Conservation (phyloP, 2,113 vertebrate genomes). For the Thunnus thynnus region DNA sequence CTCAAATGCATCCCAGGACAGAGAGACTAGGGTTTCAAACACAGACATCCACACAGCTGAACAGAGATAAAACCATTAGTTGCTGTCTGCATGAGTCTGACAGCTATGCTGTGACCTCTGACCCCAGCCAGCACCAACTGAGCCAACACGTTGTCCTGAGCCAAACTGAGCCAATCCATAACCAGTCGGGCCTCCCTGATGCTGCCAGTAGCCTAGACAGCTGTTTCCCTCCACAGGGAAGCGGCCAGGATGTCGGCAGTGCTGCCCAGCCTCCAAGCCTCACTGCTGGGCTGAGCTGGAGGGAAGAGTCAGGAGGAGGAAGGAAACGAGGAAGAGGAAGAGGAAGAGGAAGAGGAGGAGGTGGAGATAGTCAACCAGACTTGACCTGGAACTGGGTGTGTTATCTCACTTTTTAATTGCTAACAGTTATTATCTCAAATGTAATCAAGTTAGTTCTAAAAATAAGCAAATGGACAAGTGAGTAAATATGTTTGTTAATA, state of each 20-base stretch:
- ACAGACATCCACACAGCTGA: slow-evolving; percentile 1
- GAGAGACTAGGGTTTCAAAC: slow-evolving; percentile 3
- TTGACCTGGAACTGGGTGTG: slow-evolving; percentile 30
- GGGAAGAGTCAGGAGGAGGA: not conserved
- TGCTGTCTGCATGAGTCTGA: not conserved
- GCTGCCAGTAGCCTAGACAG: not conserved
- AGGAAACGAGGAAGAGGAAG: not conserved
- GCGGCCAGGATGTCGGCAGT: not conserved
- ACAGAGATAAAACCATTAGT: not conserved
- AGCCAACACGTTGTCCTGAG: not conserved
- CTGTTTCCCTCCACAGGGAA: slow-evolving; percentile 15
- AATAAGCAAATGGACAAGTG: too few relatives aligned
- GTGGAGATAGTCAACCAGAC: not conserved
- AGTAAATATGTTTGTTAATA: too few relatives aligned
- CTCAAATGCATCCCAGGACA: not conserved
- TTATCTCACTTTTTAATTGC: not conserved
- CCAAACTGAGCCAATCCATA: slow-evolving; percentile 12
- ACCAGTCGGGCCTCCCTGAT: not conserved
- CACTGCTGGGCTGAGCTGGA: slow-evolving; percentile 4
- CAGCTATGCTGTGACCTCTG: not conserved
- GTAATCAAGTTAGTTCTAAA: too few relatives aligned
- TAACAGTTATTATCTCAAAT: too few relatives aligned
- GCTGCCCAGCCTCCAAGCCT: not conserved
- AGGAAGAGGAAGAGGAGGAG: not conserved
- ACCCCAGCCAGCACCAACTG: slow-evolving; percentile 6